phyloP scores from a whole-genome alignment of 2,113 vertebrate genomes.

The Pangasianodon hypophthalmus region DNA sequence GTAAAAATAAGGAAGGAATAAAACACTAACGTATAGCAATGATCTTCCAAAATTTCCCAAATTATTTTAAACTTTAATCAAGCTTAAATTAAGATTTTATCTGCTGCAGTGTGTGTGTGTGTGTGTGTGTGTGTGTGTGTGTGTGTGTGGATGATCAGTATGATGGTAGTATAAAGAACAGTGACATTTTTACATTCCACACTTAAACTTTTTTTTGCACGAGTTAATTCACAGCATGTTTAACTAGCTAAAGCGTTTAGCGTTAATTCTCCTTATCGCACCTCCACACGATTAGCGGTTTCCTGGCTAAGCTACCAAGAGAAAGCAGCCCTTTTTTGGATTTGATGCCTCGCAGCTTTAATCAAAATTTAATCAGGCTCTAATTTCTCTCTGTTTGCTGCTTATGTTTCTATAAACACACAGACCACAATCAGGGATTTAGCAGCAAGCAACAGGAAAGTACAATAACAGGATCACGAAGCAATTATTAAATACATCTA shows the following conservation, averaged over 20 bases:
- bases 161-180: too few species aligned
- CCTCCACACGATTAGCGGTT: background rate
- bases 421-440: background rate
- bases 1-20: too few species aligned
- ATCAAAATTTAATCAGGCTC: background rate
- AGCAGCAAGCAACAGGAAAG: background rate
- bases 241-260: background rate
- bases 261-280: background rate
- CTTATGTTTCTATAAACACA: background rate
- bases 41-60: too few species aligned
- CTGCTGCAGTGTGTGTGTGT: too few species aligned
- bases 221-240: background rate
- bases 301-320: background rate
- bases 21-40: too few species aligned
- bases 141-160: too few species aligned
- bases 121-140: too few species aligned
- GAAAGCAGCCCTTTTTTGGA: background rate
- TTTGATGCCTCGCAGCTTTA: background rate
- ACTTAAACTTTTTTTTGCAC: too few species aligned
- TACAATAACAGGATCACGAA: background rate
- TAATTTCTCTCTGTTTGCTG: background rate
- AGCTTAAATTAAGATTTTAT: too few species aligned
- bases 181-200: too few species aligned
- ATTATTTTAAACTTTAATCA: too few species aligned
- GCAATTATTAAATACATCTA: background rate